Base-by-base conservation (phyloP, 1,140 invertebrate species). In the Temnothorax nylanderi region DNA sequence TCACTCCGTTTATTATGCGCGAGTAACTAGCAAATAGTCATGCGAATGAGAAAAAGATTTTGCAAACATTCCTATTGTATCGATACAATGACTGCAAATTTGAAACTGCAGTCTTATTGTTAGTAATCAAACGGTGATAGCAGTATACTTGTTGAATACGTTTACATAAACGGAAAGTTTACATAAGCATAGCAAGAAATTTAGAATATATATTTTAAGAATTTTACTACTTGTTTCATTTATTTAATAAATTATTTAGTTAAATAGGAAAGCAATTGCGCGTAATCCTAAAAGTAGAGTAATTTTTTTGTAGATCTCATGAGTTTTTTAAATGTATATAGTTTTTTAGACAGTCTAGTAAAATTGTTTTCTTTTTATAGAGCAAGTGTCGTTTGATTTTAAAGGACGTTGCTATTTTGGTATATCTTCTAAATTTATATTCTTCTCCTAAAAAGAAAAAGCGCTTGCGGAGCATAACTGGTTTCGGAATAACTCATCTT, bases 381-480 rank as follows among this genome's bases (percentile, higher is more conserved):
- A 51, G 6, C 16, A 34, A 49, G 4, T 18, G 47, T 54, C 32
- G 65, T 87, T 44, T 41, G 62, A 80, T 65, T 89, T 87, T 71
- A 81, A 89, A 82, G 89, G 77, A 44, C 56, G 82, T 56, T 44
- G 26, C 60, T 88, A 86, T 86, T 88, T 81, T 86, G 76, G 69
- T 90, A 32, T 87, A 80, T 62, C 76, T 85, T 89, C 85, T 89
- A 89, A 90, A 80, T 89, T 90, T 89, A 90, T 49, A 18, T 72
- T 75, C 44, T 41, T 47, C 11, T 75, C 6, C 76, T 26, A n/a
- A 67, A 81, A 77, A 21, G 71, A 87, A 87, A 89, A 89, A 44
- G 11, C 56, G 75, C 10, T 67, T 69, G 8, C 58, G 21, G n/a
- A 41, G 32, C 44, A 44, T 84, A 87, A 90, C 84, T 87, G 85